Base-by-base conservation (phyloP, 2,113 vertebrate genomes). In the Megaceryle maxima region DNA sequence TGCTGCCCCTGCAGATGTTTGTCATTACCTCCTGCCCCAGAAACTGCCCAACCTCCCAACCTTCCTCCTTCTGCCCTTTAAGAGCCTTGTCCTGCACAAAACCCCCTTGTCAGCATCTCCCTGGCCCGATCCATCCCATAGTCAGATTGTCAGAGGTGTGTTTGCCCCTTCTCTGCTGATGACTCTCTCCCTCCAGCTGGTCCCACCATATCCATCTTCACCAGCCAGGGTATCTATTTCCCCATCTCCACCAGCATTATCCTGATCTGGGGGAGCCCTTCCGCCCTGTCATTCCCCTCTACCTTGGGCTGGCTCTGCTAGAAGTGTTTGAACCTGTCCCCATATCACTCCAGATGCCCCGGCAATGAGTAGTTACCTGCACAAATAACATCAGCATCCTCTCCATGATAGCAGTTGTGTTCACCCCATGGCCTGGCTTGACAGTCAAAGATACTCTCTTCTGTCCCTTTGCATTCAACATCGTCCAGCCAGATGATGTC, bases 401-500 rank as follows among this genome's bases (percentile, higher is more conserved):
- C 91, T n/a, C 91, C 86, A 0, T 93, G 91, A 6, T 89, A 93
- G 74, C 91, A 93, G 41, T 93, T 79, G 68, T 93, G 80, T 29
- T 93, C 86, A 11, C 91, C 91, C 91, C 53, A 84, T 0, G 91
- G 91, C 68, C 91, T 84, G 74, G 91, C 74, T 26, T 15, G 16
- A 5, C 86, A 93, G 26, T 93, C 60, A 6, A 2, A 74, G 74
- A 93, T 74, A 86, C 74, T 93, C 7, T 50, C 29, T 22, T 93
- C 91, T 0, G 80, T 88, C 53, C 91, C 91, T 0, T 67, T 35
- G 80, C 91, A 93, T 7, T 56, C 10, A 0, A 93, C 80, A 9
- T 93, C 91, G 1, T 93, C 91, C 86, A 93, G 21, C 91, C 91
- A 93, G 80, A 88, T 93, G 74, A 68, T 1, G 11, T 88, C 91